Evolutionary conservation across 2,113 vertebrate species (phyloP).

Genomic region (Porphyrio hochstetteri): DNA sequence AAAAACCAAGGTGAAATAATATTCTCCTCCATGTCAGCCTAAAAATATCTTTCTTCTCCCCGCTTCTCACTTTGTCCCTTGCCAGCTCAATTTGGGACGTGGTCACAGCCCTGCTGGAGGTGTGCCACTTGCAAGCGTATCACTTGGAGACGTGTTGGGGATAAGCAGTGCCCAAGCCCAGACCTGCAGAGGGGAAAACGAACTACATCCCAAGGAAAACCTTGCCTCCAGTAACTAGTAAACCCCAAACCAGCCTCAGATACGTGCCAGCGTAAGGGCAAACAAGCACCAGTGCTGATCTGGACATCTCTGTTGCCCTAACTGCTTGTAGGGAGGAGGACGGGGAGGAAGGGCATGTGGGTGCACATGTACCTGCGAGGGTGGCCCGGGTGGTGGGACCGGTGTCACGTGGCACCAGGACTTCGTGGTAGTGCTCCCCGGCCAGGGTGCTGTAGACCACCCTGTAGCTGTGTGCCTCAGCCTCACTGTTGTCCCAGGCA

Average conservation of each 20-base stretch:
- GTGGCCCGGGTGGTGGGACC: conserved; percentile 86
- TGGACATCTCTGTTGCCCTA: neutral
- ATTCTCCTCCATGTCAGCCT: neutral
- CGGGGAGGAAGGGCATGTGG: rapidly evolving
- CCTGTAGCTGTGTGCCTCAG: conserved; percentile 87
- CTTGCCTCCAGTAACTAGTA: neutral
- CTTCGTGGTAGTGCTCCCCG: conserved; percentile 92
- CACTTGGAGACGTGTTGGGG: neutral
- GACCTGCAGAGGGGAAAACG: neutral
- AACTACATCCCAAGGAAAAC: neutral
- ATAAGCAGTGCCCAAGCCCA: neutral
- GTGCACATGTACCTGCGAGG: conserved; percentile 79
- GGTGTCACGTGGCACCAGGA: conserved; percentile 80
- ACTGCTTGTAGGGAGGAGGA: neutral
- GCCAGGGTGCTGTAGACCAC: conserved; percentile 96
- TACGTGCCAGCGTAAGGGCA: neutral
- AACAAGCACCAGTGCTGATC: rapidly evolving
- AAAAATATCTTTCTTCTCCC: neutral
- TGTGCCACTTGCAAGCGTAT: neutral
- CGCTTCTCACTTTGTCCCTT: neutral
- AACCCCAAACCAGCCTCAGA: neutral
- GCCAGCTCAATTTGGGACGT: neutral
- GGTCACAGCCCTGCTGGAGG: neutral
- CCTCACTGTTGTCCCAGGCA: conserved; percentile 97
- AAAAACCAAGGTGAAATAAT: neutral